Evolutionary conservation across 2,113 vertebrate species (phyloP), one percentile per base, ranked within the genome.

Genomic region (Brevimyrus niger): DNA sequence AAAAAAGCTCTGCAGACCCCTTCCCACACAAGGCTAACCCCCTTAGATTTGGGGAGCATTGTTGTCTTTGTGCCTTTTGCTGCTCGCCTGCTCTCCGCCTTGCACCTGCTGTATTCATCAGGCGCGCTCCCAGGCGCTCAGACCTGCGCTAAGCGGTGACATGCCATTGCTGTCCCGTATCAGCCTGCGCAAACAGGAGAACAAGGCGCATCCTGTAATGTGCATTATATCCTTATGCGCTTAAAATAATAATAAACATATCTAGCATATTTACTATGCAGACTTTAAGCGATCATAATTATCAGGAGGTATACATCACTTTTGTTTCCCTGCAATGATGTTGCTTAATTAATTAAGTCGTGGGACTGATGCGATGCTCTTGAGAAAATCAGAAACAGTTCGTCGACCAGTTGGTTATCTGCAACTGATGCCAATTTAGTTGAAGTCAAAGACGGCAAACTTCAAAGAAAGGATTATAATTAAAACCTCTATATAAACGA

Each of bases 391-490:
- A 76, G 87, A 35, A 84, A 21, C 88, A 89, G 89, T 93, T 91
- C 91, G 31, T 51, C 82, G 88, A 89, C 86, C 90, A 90, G 89
- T 91, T 92, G 91, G 92, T 65, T 90, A 89, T 89, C 82, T 89
- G 91, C 65, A 88, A 91, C 90, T 89, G 84, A 89, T 90, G 86
- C 85, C 89, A 90, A 91, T 91, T 92, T 90, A 91, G 87, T 61
- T 88, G 65, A 91, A 91, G 87, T 88, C 80, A 88, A 88, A 90
- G 91, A 90, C 90, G 88, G 27, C 88, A 91, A 90, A 92, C 92
- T 92, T 93, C 91, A 92, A 92, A 91, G 89, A 89, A 88, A 86
- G 89, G 89, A 92, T 93, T 89, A 84, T 88, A 89, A 92, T 90
- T 91, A 88, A 89, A 90, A 91, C 89, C 90, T 91, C 86, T 91